Evolutionary conservation across 2,113 vertebrate species (phyloP).

Genomic region (Platycercus adscitus): DNA sequence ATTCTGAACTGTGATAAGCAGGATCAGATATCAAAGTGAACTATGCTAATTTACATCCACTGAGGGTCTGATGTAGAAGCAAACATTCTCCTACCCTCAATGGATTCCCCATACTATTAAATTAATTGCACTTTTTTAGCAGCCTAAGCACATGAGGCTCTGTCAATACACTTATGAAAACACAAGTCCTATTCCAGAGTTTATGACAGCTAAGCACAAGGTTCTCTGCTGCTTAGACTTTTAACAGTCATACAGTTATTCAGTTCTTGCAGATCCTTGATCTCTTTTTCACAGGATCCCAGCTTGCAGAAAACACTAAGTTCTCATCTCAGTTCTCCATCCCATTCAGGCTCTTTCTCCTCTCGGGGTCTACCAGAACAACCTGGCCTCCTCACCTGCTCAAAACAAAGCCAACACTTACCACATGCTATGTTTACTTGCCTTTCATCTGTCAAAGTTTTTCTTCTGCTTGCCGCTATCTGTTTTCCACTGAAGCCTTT

Average conservation of each 20-base stretch:
- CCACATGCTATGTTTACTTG: neutral
- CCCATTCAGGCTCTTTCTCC: neutral
- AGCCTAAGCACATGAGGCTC: neutral
- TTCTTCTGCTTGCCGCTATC: neutral
- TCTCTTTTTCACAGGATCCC: neutral
- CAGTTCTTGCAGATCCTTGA: neutral
- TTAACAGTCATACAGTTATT: neutral
- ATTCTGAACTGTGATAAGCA: neutral
- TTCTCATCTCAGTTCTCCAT: neutral
- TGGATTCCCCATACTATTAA: neutral
- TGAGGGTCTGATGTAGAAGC: neutral
- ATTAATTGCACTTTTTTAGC: slow-evolving; percentile 9
- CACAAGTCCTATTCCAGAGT: neutral
- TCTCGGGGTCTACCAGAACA: neutral
- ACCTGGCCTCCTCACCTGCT: neutral
- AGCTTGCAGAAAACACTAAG: neutral
- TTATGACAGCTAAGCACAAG: neutral
- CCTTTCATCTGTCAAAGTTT: neutral
- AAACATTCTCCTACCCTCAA: neutral
- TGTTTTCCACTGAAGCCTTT: neutral
- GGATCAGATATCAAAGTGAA: slow-evolving; percentile 12
- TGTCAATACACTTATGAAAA: neutral
- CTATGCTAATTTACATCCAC: slow-evolving; percentile 5
- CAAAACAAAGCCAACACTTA: neutral
- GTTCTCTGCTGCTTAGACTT: neutral